Evolutionary conservation across 2,888 invertebrate genomes (phyloP), one percentile per base, ranked within the genome.

Genomic region (Spodoptera exigua): DNA sequence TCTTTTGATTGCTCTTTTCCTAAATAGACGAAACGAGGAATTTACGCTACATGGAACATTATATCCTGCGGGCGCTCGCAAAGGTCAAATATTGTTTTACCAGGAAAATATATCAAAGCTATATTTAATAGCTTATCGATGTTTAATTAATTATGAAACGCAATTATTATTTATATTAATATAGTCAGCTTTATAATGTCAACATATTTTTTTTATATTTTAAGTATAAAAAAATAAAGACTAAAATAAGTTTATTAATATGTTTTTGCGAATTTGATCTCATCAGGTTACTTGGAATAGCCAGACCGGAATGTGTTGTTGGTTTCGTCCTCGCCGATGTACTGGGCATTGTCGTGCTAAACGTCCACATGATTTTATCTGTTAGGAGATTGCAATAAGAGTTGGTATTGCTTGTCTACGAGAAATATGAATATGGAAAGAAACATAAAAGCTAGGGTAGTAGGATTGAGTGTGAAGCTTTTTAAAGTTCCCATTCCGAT

Each of bases 261-360:
- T 46, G 27, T 74, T 76, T 74, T 75, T 73, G 67, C 71, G 67
- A 71, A 75, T 69, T 73, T 59, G 59, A 67, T 61, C 70, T 65
- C 72, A 71, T 70, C 71, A 72, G 52, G 60, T 55, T 62, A 57
- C 74, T 63, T 51, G 57, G 59, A 68, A 75, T 62, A 68, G 57
- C 56, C 55, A 55, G 57, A 65, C 76, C 72, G 74, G 71, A 76
- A 71, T 73, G 68, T 66, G 68, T 68, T 59, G 70, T 75, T 62
- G 48, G 54, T 53, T 60, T 59, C 48, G 45, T 49, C 44, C 53
- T 49, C 17, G 49, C 18, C n/a, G 32, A 21, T 32, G 63, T 47
- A 70, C 47, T 60, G 41, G 41, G 40, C 57, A 47, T 27, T 63
- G 60, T 56, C 65, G 43, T 35, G 21, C 9, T 12, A 5, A 14